phyloP scores from a whole-genome alignment of 2,113 vertebrate genomes.

The Rana temporaria region DNA sequence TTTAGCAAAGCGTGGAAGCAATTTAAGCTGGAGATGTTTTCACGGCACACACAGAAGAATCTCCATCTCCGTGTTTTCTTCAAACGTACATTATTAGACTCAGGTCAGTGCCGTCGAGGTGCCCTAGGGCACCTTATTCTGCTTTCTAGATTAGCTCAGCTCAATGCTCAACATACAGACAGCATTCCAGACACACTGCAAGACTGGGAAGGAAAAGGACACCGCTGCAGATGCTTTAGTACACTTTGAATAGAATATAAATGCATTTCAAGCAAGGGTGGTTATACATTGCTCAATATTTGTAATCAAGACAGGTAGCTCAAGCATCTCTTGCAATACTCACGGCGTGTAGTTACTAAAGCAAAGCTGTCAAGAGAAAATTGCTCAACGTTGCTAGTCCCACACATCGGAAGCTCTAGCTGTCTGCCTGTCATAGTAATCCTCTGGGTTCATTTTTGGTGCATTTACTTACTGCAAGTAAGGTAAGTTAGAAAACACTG shows the following conservation, averaged over 20 bases:
- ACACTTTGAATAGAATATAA: not conserved
- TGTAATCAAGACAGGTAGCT: no score
- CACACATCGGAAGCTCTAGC: no score
- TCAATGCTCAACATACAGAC: not conserved
- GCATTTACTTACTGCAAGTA: no score
- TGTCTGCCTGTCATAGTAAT: no score
- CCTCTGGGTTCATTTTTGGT: no score
- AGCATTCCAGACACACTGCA: not conserved
- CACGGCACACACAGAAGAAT: slow-evolving; percentile 3
- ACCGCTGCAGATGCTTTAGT: not conserved
- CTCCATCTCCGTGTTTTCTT: slow-evolving; percentile 1
- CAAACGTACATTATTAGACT: slow-evolving; percentile 2
- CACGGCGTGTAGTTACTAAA: no score
- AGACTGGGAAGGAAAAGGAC: not conserved
- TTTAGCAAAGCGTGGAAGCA: no score
- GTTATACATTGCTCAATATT: not conserved
- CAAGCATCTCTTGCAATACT: no score
- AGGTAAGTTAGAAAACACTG: no score
- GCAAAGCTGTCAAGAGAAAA: no score
- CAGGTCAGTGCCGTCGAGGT: not conserved
- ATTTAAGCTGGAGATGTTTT: slow-evolving; percentile 3
- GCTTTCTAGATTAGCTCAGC: slow-evolving; percentile 23
- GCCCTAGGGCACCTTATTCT: slow-evolving; percentile 11
- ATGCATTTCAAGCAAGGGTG: not conserved
- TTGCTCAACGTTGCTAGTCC: no score